A percentile compares a stretch with the other conserved stretches of the same genome.
phyloP scores from a whole-genome alignment of 2,797 vertebrate genomes.

The Eleutherodactylus coqui region DNA sequence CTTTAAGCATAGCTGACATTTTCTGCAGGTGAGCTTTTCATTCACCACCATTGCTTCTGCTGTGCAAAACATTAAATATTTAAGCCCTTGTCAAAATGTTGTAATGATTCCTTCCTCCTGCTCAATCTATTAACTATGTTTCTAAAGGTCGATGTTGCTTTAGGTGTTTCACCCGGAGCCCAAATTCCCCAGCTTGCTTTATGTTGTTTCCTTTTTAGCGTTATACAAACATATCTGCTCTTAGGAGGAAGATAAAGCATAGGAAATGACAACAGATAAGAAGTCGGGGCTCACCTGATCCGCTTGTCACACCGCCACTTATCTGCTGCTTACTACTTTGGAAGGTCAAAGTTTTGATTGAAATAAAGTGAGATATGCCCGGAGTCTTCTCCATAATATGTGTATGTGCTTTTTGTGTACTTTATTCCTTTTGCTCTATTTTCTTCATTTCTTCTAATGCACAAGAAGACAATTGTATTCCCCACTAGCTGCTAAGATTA shows the following conservation, averaged over 20 bases:
- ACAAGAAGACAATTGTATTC: background rate
- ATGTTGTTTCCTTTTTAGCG: slow-evolving; percentile 25
- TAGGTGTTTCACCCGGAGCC: slow-evolving; percentile 66
- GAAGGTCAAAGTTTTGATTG: slow-evolving; percentile 53
- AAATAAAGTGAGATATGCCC: slow-evolving; percentile 16
- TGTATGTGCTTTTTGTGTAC: background rate
- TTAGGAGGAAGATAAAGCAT: slow-evolving; percentile 25
- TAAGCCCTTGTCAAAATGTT: slow-evolving; percentile 65
- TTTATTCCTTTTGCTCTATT: background rate
- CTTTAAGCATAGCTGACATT: slow-evolving; percentile 48
- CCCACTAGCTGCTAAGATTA: background rate
- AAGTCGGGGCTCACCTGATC: background rate
- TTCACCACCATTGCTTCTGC: background rate
- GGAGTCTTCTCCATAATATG: slow-evolving; percentile 7
- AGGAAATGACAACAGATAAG: slow-evolving; percentile 48
- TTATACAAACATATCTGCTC: slow-evolving; percentile 45
- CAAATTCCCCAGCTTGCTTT: background rate
- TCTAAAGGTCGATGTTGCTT: slow-evolving; percentile 68
- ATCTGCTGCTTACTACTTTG: slow-evolving; percentile 19
- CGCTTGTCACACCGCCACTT: slow-evolving; percentile 38
- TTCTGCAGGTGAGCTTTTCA: slow-evolving; percentile 46
- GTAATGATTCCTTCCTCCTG: slow-evolving; percentile 65
- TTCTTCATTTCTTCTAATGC: background rate
- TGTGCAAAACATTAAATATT: slow-evolving; percentile 60
- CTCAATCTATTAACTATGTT: slow-evolving; percentile 67